Evolutionary conservation across 2,888 invertebrate species (phyloP).

Genomic region (Emmelina monodactyla): DNA sequence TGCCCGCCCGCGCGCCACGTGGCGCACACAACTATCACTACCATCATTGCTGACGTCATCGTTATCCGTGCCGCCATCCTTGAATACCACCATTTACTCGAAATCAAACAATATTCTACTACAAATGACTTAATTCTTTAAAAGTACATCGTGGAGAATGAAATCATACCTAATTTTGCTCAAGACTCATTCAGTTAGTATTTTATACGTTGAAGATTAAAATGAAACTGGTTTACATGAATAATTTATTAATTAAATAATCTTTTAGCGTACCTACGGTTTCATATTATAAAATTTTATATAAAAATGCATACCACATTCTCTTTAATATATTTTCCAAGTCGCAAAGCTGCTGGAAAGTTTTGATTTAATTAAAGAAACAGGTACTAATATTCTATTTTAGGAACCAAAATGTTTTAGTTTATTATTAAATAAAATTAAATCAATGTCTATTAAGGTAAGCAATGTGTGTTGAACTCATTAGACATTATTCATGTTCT

Average conservation of each 20-base stretch:
- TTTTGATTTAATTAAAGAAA: too few relatives aligned
- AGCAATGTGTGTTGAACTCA: too few relatives aligned
- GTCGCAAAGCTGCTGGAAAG: too few relatives aligned
- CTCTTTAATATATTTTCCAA: too few relatives aligned
- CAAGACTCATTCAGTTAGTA: conserved; percentile 1
- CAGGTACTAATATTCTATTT: too few relatives aligned
- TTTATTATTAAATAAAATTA: too few relatives aligned
- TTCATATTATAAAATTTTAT: not conserved
- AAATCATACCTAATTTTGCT: conserved; percentile 1
- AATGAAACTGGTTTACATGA: conserved; percentile 1
- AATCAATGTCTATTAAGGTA: too few relatives aligned
- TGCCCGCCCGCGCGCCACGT: conserved; percentile 39
- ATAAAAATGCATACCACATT: too few relatives aligned
- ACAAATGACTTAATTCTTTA: too few relatives aligned
- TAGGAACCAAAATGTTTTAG: too few relatives aligned
- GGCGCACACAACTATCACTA: conserved; percentile 18
- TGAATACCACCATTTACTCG: conserved; percentile 2
- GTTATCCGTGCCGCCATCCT: not conserved
- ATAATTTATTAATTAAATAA: conserved; percentile 1
- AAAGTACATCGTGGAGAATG: not conserved
- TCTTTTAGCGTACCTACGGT: not conserved
- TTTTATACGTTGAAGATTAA: conserved; percentile 1
- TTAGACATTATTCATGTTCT: too few relatives aligned
- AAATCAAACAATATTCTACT: not conserved
- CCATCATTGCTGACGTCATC: conserved; percentile 14